Base-by-base conservation (phyloP, 2,888 invertebrate genomes). In the Himalopsyche anomala region DNA sequence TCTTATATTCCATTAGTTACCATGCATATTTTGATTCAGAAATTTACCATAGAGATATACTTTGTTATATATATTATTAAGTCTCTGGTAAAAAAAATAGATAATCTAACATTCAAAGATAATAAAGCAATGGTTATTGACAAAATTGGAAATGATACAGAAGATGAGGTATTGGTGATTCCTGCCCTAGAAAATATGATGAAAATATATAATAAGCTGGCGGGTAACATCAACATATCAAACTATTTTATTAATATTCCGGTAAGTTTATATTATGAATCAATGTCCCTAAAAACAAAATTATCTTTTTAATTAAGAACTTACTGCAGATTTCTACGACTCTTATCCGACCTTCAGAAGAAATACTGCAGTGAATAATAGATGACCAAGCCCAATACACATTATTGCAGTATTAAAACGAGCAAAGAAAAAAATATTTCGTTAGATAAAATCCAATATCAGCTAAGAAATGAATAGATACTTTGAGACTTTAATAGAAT, bases 11-110 rank as follows among this genome's bases (percentile, higher is more conserved):
- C 17, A 19, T 8, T 83, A 17, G 11, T 83, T 2, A 54, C 28
- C 15, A 83, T 40, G 28, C 40, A 69, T 28, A 28, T 54, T 42
- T 45, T 42, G n/a, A 40, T 42, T n/a, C 83, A 83, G 17, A 83
- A 83, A 42, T 83, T 83, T 42, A 28, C 19, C n/a, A 69, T 42
- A 9, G 83, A 83, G 42, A 69, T 83, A 28, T 83, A 69, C 36
- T 40, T 83, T 12, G 62, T 83, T 11, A 17, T 45, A 62, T 42
- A 42, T 28, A 45, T 19, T 19, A 28, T 83, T 8, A 62, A 83
- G 45, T 42, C 40, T 4, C 19, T 83, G 28, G 42, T 17, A 42
- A 42, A 40, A n/a, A 83, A 28, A n/a, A 69, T 83, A 19, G 40
- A 83, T 62, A 1, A n/a, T 69, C 42, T 69, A 36, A 36, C 74